A percentile compares a stretch with the other conserved stretches of the same genome.
phyloP scores from a whole-genome alignment of 2,888 invertebrate species.

The Ectemnius continuus region DNA sequence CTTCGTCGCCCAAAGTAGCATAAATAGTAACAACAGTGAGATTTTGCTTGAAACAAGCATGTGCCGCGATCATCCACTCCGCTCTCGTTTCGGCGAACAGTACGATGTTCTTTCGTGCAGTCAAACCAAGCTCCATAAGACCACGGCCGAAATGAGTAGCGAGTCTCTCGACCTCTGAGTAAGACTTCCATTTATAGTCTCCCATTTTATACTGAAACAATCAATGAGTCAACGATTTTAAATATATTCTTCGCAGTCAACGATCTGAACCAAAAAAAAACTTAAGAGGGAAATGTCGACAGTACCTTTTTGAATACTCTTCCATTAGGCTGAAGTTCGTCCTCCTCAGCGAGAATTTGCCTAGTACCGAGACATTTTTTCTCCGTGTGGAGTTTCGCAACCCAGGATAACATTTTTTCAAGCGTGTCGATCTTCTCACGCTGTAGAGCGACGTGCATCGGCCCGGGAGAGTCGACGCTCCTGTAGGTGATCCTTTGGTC shows the following conservation, averaged over 20 bases:
- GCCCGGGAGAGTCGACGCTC: slow-evolving; percentile 84
- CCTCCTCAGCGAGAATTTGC: slow-evolving; percentile 93
- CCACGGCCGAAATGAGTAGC: slow-evolving; percentile 91
- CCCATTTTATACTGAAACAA: slow-evolving; percentile 91
- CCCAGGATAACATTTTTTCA: slow-evolving; percentile 90
- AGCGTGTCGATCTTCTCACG: slow-evolving; percentile 89
- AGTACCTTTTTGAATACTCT: slow-evolving; percentile 95
- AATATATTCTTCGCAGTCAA: not conserved
- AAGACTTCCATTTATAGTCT: slow-evolving; percentile 94
- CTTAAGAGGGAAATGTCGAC: slow-evolving; percentile 5
- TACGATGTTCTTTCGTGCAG: slow-evolving; percentile 87
- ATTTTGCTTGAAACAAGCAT: slow-evolving; percentile 96
- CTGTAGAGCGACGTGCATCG: slow-evolving; percentile 86
- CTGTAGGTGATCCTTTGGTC: slow-evolving; percentile 86
- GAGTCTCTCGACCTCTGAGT: slow-evolving; percentile 86
- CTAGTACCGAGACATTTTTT: slow-evolving; percentile 93
- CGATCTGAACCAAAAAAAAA: not conserved
- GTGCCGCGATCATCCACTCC: slow-evolving; percentile 98
- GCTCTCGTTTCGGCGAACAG: slow-evolving; percentile 98
- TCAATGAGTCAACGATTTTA: slow-evolving; percentile 1
- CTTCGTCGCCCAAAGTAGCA: slow-evolving; percentile 97
- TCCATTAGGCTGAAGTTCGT: slow-evolving; percentile 96
- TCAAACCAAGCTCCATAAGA: slow-evolving; percentile 87
- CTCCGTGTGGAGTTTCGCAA: slow-evolving; percentile 85
- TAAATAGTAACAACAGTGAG: slow-evolving; percentile 94